Evolutionary conservation across 1,140 invertebrate species (phyloP).

Genomic region (Pseudomyrmex cubaensis): DNA sequence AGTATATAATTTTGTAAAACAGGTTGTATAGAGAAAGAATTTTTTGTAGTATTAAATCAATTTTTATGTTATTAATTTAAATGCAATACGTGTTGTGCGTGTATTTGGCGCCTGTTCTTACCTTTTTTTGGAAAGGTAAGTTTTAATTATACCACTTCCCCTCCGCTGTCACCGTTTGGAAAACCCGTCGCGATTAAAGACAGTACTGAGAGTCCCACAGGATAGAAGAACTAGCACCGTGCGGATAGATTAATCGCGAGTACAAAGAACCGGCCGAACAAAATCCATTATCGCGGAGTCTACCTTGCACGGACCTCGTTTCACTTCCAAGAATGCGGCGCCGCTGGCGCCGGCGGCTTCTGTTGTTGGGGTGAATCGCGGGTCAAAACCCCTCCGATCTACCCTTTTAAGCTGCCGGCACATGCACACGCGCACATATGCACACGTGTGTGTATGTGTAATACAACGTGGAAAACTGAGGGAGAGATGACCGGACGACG

Average conservation of each 20-base stretch:
- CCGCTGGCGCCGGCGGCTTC: constrained; percentile 25
- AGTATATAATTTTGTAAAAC: no score
- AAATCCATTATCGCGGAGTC: constrained; percentile 65
- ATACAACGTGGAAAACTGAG: not conserved
- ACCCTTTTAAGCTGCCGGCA: constrained; percentile 28
- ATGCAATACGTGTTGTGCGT: no score
- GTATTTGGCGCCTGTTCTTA: no score
- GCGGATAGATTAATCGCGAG: constrained; percentile 62
- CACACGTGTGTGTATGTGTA: not conserved
- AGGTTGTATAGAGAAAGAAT: no score
- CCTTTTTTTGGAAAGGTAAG: no score
- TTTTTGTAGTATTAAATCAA: no score
- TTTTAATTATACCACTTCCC: constrained; percentile 39
- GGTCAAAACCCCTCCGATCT: constrained; percentile 44
- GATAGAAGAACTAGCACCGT: constrained; percentile 47
- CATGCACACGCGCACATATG: not conserved
- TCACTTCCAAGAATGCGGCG: constrained; percentile 48
- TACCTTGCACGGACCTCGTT: constrained; percentile 45
- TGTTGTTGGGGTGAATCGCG: constrained; percentile 41
- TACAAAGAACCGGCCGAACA: constrained; percentile 63
- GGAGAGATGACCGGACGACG: constrained; percentile 42
- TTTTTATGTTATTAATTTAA: no score
- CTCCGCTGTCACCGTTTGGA: constrained; percentile 54
- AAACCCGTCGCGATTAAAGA: constrained; percentile 51
- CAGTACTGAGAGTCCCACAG: constrained; percentile 2